Conservation (phyloP, 2,888 invertebrate species). For the Polyommatus icarus region DNA sequence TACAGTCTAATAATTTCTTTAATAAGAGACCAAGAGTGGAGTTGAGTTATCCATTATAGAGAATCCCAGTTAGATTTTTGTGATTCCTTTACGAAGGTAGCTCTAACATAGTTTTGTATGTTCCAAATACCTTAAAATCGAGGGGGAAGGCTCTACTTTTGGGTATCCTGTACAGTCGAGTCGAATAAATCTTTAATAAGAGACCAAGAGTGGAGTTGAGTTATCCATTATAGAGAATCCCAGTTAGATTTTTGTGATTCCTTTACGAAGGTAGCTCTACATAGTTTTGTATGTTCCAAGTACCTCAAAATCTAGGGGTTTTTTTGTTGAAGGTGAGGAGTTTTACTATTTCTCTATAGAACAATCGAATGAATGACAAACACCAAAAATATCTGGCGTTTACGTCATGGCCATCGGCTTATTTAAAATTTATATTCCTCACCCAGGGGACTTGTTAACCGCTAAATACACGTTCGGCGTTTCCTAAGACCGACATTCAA, state of each 20-base stretch:
- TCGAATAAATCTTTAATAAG: background rate
- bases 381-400: constrained; percentile 27
- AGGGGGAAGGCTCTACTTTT: too few species aligned
- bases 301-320: background rate
- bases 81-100: too few species aligned
- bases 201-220: background rate
- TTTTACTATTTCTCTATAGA: constrained; percentile 2
- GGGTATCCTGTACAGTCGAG: too few species aligned
- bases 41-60: too few species aligned
- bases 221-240: background rate
- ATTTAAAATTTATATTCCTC: constrained; percentile 29
- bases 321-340: background rate
- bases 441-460: background rate
- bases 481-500: constrained; percentile 6
- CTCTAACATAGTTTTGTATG: too few species aligned
- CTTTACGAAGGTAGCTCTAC: background rate
- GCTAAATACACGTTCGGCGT: constrained; percentile 12
- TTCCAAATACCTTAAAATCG: background rate
- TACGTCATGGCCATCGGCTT: constrained; percentile 27
- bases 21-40: too few species aligned
- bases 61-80: too few species aligned
- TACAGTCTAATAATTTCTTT: too few species aligned
- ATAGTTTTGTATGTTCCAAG: background rate
- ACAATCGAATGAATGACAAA: background rate
- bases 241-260: background rate